phyloP scores from a whole-genome alignment of 2,113 vertebrate species.

The Cyprinodon brontotheroides region DNA sequence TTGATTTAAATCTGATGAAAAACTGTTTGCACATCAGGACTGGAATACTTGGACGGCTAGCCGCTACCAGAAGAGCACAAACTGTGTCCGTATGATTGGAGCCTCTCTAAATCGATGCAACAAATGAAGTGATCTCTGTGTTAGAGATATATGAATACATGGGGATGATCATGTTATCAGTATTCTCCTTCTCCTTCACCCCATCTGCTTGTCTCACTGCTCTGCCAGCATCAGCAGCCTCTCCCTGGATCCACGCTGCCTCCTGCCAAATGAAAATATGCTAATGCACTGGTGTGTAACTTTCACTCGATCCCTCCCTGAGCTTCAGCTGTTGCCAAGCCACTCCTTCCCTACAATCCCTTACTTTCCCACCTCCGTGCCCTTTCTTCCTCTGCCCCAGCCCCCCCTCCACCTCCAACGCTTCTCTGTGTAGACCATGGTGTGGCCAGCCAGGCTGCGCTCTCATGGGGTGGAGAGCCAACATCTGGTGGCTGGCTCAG shows the following conservation, averaged over 20 bases:
- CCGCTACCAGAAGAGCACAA: not conserved
- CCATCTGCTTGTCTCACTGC: conserved; percentile 52
- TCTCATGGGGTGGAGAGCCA: conserved; percentile 67
- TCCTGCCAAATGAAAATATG: conserved; percentile 69
- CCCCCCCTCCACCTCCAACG: conserved; percentile 44
- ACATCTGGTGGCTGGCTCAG: conserved; percentile 75
- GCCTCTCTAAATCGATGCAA: conserved; percentile 20
- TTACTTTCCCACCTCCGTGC: conserved; percentile 48
- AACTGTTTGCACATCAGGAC: not conserved
- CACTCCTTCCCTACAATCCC: conserved; percentile 37
- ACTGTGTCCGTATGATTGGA: not conserved
- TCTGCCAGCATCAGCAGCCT: conserved; percentile 56
- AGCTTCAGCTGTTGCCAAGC: conserved; percentile 39
- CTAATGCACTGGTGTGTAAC: conserved; percentile 55
- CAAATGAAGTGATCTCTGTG: conserved; percentile 38
- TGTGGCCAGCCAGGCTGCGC: conserved; percentile 65
- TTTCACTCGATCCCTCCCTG: conserved; percentile 34
- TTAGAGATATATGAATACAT: conserved; percentile 4
- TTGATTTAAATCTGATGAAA: not conserved
- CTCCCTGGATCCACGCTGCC: conserved; percentile 45
- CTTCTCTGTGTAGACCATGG: conserved; percentile 39
- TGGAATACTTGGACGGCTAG: not conserved
- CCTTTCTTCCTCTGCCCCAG: conserved; percentile 56
- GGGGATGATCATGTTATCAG: conserved; percentile 49
- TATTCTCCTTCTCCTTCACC: conserved; percentile 46